Conservation (phyloP, 2,113 vertebrate genomes). For the Aegypius monachus region DNA sequence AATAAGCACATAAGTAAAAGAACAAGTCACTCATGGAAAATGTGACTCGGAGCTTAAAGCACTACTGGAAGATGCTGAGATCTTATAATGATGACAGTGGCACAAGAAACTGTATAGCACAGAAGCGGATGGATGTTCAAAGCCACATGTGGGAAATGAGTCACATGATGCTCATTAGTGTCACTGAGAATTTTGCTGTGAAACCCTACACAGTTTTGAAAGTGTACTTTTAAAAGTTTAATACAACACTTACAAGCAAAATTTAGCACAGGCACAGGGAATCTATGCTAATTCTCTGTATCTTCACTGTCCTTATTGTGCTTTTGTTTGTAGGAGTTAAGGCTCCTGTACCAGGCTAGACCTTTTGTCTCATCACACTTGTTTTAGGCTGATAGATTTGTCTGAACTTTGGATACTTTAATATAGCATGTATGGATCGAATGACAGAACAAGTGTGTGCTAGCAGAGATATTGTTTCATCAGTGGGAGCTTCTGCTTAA, state of each 20-base stretch:
- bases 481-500: neutral
- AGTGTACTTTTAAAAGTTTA: neutral
- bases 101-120: neutral
- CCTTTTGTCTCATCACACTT: neutral
- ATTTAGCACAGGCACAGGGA: neutral
- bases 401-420: neutral
- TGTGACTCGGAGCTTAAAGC: neutral
- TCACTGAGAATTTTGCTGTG: neutral
- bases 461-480: neutral
- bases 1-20: neutral
- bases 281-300: neutral
- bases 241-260: neutral
- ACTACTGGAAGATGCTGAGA: neutral
- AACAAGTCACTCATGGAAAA: neutral
- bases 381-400: neutral
- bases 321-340: neutral
- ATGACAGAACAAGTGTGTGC: neutral
- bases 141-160: neutral
- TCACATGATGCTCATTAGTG: neutral
- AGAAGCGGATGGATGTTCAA: neutral
- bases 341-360: neutral
- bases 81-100: neutral
- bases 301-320: neutral
- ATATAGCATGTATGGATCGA: neutral
- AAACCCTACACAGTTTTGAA: neutral